These are phyloP conservation scores for Gadus chalcogrammus DNA, from an alignment of 2,113 vertebrate genomes.

Conservation along the genomic window DNA sequence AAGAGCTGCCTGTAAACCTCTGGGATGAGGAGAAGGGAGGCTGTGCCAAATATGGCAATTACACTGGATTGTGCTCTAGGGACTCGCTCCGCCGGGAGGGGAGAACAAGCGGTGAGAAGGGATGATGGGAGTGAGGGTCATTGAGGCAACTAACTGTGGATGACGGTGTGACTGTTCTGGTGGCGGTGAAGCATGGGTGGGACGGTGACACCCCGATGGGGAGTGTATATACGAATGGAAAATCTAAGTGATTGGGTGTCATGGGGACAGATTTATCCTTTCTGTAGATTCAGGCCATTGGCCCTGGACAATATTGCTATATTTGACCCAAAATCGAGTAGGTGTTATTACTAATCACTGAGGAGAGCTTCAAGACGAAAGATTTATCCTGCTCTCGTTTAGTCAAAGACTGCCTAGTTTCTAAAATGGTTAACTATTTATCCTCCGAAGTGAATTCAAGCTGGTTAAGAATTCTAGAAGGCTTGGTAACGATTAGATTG, in stretches of 20 bases:
- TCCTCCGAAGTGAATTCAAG: not conserved
- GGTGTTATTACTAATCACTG: not conserved
- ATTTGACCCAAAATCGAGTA: not conserved
- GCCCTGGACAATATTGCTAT: too few relatives aligned
- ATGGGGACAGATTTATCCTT: too few relatives aligned
- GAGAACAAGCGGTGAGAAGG: constrained; percentile 15
- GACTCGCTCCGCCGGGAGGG: constrained; percentile 47
- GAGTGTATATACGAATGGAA: too few relatives aligned
- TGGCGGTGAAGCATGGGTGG: too few relatives aligned
- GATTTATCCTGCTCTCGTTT: not conserved
- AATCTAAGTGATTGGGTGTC: too few relatives aligned
- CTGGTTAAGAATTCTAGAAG: not conserved
- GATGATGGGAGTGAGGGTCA: not conserved
- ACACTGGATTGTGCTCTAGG: constrained; percentile 46
- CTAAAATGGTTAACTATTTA: not conserved
- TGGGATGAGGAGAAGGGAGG: constrained; percentile 19
- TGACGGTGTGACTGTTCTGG: not conserved
- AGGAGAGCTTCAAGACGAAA: not conserved
- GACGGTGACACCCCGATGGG: too few relatives aligned
- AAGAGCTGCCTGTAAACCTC: constrained; percentile 67
- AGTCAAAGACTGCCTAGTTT: not conserved
- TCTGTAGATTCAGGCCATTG: too few relatives aligned
- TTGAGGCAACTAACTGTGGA: not conserved
- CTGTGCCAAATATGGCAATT: constrained; percentile 75
- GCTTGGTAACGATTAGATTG: not conserved